Conservation (phyloP, 1,140 invertebrate genomes). For the Hypsibius dujardini region DNA sequence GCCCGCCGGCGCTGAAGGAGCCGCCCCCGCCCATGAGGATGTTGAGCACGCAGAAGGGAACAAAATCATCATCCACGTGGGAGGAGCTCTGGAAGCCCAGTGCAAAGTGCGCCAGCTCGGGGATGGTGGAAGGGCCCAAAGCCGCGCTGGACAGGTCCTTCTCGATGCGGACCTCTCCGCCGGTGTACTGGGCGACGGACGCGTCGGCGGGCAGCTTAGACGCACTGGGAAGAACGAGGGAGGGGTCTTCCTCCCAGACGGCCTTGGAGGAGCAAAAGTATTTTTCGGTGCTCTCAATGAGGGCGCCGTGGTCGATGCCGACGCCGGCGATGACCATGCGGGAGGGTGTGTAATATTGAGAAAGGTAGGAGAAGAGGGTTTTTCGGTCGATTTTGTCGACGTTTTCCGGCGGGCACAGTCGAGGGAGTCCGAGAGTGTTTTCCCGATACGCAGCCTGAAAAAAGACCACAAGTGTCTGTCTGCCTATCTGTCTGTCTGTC, state of each 20-base stretch:
- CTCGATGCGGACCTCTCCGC: constrained; percentile 41
- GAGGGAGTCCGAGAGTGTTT: constrained; percentile 90
- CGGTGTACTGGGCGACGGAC: constrained; percentile 77
- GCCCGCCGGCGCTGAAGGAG: constrained; percentile 94
- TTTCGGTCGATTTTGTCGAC: constrained; percentile 55
- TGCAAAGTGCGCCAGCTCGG: constrained; percentile 82
- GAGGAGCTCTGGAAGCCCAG: constrained; percentile 76
- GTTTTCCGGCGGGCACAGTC: constrained; percentile 69
- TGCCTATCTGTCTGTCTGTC: too few species aligned
- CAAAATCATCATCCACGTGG: constrained; percentile 77
- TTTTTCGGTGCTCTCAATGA: constrained; percentile 38
- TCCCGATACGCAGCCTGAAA: constrained; percentile 67
- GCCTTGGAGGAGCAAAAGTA: constrained; percentile 60
- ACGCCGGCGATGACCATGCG: constrained; percentile 88
- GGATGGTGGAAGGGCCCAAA: constrained; percentile 72
- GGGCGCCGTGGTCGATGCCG: constrained; percentile 52
- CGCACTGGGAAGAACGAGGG: constrained; percentile 29
- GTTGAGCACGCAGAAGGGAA: constrained; percentile 85
- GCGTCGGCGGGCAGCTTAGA: constrained; percentile 43
- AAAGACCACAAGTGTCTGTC: constrained; percentile 26
- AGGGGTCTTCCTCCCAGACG: constrained; percentile 53
- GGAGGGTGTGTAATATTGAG: constrained; percentile 66
- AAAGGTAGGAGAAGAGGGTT: constrained; percentile 66
- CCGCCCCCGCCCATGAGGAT: constrained; percentile 99
- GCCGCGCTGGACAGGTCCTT: constrained; percentile 53